These are phyloP conservation scores for Scaptomyza tumidula DNA, from an alignment of 2,888 invertebrate genomes.

Conservation along the genomic window DNA sequence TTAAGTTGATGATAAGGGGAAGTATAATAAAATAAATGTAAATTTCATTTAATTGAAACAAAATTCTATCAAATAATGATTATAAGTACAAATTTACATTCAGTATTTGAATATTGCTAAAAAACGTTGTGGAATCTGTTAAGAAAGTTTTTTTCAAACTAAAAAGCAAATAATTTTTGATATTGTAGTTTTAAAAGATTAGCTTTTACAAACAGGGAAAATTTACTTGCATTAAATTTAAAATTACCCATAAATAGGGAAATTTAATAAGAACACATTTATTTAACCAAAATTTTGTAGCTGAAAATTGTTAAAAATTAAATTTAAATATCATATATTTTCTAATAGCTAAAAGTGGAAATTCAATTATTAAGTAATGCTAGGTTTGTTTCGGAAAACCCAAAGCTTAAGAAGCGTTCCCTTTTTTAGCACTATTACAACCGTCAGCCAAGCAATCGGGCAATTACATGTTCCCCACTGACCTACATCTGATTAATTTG, in stretches of 20 bases:
- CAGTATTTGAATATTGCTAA: no score
- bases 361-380: slow-evolving; percentile 1
- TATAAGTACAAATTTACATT: no score
- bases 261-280: not conserved
- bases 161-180: no score
- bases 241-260: not conserved
- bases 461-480: slow-evolving; percentile 59
- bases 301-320: not conserved
- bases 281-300: no score
- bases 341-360: not conserved
- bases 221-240: not conserved
- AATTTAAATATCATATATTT: not conserved
- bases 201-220: not conserved
- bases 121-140: no score
- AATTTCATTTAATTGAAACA: no score
- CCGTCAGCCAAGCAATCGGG: slow-evolving; percentile 51
- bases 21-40: no score
- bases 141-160: no score
- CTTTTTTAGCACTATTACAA: slow-evolving; percentile 32
- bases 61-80: no score
- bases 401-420: slow-evolving; percentile 3
- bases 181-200: no score
- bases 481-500: slow-evolving; percentile 66
- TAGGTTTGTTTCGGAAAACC: not conserved
- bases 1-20: no score